These are phyloP conservation scores for Pyrochroa serraticornis DNA, from an alignment of 2,888 invertebrate genomes.

Conservation along the genomic window DNA sequence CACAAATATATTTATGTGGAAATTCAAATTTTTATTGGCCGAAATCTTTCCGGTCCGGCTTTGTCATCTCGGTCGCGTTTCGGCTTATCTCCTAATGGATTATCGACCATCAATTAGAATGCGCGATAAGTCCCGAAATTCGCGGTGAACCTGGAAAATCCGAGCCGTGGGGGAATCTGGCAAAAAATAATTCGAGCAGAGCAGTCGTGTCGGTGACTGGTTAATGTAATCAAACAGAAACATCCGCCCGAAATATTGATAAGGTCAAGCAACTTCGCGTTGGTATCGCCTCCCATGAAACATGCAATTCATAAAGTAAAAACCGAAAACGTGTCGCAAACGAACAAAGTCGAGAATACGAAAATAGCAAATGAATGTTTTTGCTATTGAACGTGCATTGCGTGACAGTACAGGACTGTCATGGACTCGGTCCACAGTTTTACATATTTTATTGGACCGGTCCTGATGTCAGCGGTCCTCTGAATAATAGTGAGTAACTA, in stretches of 20 bases:
- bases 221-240: constrained; percentile 16
- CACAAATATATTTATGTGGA: constrained; percentile 9
- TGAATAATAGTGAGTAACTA: constrained; percentile 13
- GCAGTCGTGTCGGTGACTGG: not conserved
- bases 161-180: too few species aligned
- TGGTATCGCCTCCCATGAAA: constrained; percentile 2
- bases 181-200: too few species aligned
- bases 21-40: constrained; percentile 19
- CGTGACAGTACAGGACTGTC: constrained; percentile 23
- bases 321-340: constrained; percentile 27
- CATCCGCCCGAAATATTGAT: constrained; percentile 18
- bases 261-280: constrained; percentile 25
- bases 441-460: constrained; percentile 29
- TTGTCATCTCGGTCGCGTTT: too few species aligned
- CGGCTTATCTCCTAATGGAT: too few species aligned
- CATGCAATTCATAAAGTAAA: constrained; percentile 28
- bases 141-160: too few species aligned
- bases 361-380: constrained; percentile 27
- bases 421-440: constrained; percentile 21
- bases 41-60: too few species aligned
- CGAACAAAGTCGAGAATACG: constrained; percentile 23
- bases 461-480: constrained; percentile 12
- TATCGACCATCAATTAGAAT: too few species aligned
- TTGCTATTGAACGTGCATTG: constrained; percentile 27
- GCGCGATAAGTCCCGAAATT: too few species aligned